A percentile compares a stretch with the other conserved stretches of the same genome.
phyloP scores from a whole-genome alignment of 2,888 invertebrate species.

The Monochamus alternatus region DNA sequence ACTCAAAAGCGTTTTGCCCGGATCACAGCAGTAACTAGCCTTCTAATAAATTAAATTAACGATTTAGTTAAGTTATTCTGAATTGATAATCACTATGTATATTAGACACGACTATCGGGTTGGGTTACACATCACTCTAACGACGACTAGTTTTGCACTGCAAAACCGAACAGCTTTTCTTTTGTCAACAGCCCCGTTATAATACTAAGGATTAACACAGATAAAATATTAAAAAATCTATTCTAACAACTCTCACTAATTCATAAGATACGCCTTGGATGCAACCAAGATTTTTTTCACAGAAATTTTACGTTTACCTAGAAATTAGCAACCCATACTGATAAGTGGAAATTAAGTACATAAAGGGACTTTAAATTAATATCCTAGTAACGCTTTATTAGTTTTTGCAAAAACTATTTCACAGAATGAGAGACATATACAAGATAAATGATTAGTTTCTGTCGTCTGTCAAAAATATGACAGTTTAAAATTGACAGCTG shows the following conservation, averaged over 20 bases:
- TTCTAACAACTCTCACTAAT: slow-evolving; percentile 52
- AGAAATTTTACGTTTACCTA: slow-evolving; percentile 22
- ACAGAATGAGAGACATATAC: too few species aligned
- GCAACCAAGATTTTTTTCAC: slow-evolving; percentile 18
- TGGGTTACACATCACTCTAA: slow-evolving; percentile 4
- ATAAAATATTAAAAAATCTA: slow-evolving; percentile 54
- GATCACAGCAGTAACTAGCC: neutral
- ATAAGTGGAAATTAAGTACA: slow-evolving; percentile 25
- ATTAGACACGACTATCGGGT: slow-evolving; percentile 16
- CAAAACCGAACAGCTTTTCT: slow-evolving; percentile 20
- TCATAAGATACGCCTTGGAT: slow-evolving; percentile 44
- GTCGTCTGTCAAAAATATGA: too few species aligned
- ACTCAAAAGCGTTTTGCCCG: neutral
- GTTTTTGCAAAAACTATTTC: neutral
- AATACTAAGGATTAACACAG: slow-evolving; percentile 49
- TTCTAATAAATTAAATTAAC: neutral
- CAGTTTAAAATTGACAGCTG: too few species aligned
- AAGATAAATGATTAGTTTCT: too few species aligned
- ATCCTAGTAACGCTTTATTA: neutral
- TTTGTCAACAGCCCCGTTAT: slow-evolving; percentile 35
- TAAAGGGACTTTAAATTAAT: slow-evolving; percentile 15
- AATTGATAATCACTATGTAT: slow-evolving; percentile 16
- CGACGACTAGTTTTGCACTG: slow-evolving; percentile 25
- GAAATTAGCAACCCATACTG: slow-evolving; percentile 18
- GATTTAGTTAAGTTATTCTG: neutral